phyloP scores from a whole-genome alignment of 1,140 invertebrate species.

The Brachionus koreanus region DNA sequence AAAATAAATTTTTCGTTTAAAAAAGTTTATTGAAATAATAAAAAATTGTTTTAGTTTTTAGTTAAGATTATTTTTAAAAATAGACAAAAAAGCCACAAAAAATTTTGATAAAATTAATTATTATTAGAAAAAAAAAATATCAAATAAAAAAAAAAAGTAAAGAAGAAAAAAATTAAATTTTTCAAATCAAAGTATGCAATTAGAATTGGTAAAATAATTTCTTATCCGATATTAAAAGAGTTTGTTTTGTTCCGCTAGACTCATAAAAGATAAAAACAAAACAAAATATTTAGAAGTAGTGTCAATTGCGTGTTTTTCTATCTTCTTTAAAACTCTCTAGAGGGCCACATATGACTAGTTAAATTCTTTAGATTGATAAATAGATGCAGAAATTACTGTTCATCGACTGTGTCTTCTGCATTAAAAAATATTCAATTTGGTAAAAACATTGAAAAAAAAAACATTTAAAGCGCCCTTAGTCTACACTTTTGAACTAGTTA shows the following conservation, averaged over 20 bases:
- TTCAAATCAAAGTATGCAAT: not conserved
- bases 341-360: not conserved
- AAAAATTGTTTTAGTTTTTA: not conserved
- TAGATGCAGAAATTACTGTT: not conserved
- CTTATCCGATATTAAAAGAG: not conserved
- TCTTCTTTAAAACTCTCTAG: not conserved
- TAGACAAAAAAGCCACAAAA: conserved; percentile 1
- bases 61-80: not conserved
- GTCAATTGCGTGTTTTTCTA: not conserved
- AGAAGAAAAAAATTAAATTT: not conserved
- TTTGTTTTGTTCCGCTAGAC: not conserved
- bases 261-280: not conserved
- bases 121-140: not conserved
- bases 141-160: not conserved
- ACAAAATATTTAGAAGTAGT: not conserved
- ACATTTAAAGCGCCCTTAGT: not conserved
- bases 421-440: not conserved
- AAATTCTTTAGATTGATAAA: not conserved
- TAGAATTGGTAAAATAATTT: not conserved
- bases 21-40: not conserved
- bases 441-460: not conserved
- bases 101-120: not conserved
- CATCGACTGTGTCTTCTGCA: not conserved
- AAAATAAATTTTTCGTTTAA: not conserved
- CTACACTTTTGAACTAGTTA: not conserved